Percentiles rank a stretch among this genome's conserved stretches.
phyloP scores from a whole-genome alignment of 2,113 vertebrate species.

The Cyprinodon brontotheroides region DNA sequence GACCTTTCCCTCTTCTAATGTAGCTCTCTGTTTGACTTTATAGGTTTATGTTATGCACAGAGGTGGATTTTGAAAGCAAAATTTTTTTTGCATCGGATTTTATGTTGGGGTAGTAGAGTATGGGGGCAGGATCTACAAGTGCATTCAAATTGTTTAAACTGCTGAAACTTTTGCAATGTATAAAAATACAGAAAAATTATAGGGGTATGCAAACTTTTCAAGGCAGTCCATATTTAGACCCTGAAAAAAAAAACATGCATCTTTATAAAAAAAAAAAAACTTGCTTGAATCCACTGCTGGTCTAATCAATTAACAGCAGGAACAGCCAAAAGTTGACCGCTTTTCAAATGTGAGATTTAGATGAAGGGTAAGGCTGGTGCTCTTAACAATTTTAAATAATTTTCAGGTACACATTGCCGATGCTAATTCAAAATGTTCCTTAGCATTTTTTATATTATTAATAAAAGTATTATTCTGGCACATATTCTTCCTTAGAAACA shows the following conservation, averaged over 20 bases:
- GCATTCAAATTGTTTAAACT: too few species aligned
- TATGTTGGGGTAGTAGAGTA: neutral
- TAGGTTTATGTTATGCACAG: too few species aligned
- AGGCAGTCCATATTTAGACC: neutral
- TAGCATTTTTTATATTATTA: slow-evolving; percentile 12
- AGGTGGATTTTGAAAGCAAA: neutral
- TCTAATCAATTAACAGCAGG: neutral
- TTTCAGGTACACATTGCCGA: slow-evolving; percentile 12
- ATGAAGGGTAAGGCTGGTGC: slow-evolving; percentile 40
- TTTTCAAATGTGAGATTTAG: slow-evolving; percentile 28
- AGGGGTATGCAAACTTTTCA: neutral
- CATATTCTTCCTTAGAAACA: slow-evolving; percentile 21
- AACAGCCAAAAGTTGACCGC: slow-evolving; percentile 18
- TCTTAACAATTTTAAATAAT: slow-evolving; percentile 47
- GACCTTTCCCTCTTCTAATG: neutral
- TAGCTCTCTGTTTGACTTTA: neutral
- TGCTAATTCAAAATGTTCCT: slow-evolving; percentile 11
- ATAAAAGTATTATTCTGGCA: slow-evolving; percentile 6
- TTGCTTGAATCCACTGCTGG: neutral
- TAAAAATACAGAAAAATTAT: neutral
- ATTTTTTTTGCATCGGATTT: neutral
- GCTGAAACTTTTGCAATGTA: neutral
- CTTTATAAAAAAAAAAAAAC: neutral
- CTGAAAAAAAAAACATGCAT: neutral
- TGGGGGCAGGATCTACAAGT: too few species aligned